phyloP scores from a whole-genome alignment of 2,113 vertebrate species.

The Bufo bufo region DNA sequence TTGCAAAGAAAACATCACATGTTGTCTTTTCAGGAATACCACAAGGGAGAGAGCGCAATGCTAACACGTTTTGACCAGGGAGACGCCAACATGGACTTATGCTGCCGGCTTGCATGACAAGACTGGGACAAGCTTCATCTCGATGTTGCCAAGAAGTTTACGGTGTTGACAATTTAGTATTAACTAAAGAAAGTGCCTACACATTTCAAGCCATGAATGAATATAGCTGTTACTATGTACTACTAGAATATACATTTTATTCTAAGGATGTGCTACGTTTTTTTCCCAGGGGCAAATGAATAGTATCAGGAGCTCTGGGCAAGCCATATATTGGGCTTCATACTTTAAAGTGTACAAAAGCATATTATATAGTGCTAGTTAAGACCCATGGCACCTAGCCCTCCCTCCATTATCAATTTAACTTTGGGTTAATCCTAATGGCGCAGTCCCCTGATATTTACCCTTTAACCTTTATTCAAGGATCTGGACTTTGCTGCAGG shows the following conservation, averaged over 20 bases:
- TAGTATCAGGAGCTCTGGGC: neutral
- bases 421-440: too few species aligned
- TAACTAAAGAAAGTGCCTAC: neutral
- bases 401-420: neutral
- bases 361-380: neutral
- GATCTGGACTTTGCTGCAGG: too few species aligned
- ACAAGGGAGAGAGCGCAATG: neutral
- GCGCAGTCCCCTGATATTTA: too few species aligned
- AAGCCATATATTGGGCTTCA: neutral
- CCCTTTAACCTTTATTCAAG: too few species aligned
- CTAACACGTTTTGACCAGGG: neutral
- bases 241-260: neutral
- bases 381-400: neutral
- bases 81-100: constrained; percentile 39
- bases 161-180: neutral
- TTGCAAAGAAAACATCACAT: constrained; percentile 54
- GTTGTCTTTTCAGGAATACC: constrained; percentile 53
- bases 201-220: constrained; percentile 4
- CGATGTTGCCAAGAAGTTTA: neutral
- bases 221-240: neutral
- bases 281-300: neutral
- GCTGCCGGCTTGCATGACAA: constrained; percentile 27
- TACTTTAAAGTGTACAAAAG: neutral
- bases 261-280: neutral
- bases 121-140: neutral